Evolutionary conservation across 2,113 vertebrate species (phyloP), one percentile per base, ranked within the genome.

Genomic region (Sander lucioperca): DNA sequence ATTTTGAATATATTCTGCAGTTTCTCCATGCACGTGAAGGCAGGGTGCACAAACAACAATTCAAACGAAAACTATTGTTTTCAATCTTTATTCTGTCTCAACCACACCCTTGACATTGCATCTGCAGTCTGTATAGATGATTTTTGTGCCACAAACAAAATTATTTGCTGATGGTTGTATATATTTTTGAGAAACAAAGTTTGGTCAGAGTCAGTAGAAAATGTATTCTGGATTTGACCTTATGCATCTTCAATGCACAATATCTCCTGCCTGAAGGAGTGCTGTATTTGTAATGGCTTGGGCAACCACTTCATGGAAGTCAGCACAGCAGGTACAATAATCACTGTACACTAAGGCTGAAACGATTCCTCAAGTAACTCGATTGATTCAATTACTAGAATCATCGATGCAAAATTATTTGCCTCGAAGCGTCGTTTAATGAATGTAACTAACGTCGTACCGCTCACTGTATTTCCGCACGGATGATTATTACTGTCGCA

Each of bases 241-340:
- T n/a, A n/a, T n/a, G n/a, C n/a, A n/a, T 39, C 45, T 63, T 70
- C 63, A 14, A 10, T 59, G 48, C 57, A 58, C 47, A 79, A 6
- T 77, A 75, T 67, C 56, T 73, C 51, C 68, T 63, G 23, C 33
- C 65, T 64, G 74, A 36, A 74, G 25, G 57, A 57, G 53, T 43
- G 13, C n/a, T 61, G 59, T 71, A 62, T 71, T n/a, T 63, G 25
- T 64, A 74, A 77, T 78, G 67, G 74, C 39, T 56, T 61, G 51
- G 36, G 47, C 4, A 50, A 58, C 62, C 25, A 63, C 64, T 74
- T 75, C 76, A 36, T 73, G 39, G 43, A 66, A 57, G 16, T 82
- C 36, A 62, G 67, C 62, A n/a, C 25, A 66, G 59, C 56, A 71
- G 64, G 58, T 43, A 53, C 16, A 83, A 59, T 45, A 75, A 72